Evolutionary conservation across 2,113 vertebrate genomes (phyloP), one percentile per base, ranked within the genome.

Genomic region (Zapus hudsonius): DNA sequence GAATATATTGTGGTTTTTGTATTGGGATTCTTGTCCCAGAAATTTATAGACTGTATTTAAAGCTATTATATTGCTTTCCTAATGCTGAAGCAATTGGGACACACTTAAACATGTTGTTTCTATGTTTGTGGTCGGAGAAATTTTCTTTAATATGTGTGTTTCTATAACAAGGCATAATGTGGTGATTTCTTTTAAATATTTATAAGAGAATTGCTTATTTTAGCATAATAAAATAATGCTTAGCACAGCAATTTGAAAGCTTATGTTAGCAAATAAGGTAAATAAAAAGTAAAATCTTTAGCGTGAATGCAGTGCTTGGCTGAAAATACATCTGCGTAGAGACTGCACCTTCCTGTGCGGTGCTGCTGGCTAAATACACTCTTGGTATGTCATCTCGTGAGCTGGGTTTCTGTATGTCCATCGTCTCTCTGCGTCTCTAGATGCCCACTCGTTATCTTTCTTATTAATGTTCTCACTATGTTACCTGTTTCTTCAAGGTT

Each of bases 171-270:
- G 82, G 12, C 42, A 87, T 47, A 79, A 66, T 81, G 66, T 81
- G 55, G 33, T 94, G 66, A 92, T 80, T 67, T 70, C 27, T 72
- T 94, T 95, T 92, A 89, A 94, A 89, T 96, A 95, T 94, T 96
- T 89, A 70, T 96, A 38, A 90, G 69, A 76, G 10, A 90, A 74
- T 91, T 94, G 64, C 36, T 95, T 96, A 87, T 73, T 93, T 96
- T 95, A 96, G 87, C 73, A 87, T 31, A 72, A 85, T 29, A 36
- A 88, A 94, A 93, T 15, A 87, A 36, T 87, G 44, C 29, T 96
- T 86, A 84, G 36, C 55, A 55, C 1, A 95, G 73, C 17, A 91
- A 61, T 76, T 95, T 72, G 27, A n/a, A 96, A 82, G 67, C 81
- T 89, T 96, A 81, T 78, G 59, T 80, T 72, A 6, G 70, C 3